Conservation (phyloP, 2,797 vertebrate species). For the Falco peregrinus region DNA sequence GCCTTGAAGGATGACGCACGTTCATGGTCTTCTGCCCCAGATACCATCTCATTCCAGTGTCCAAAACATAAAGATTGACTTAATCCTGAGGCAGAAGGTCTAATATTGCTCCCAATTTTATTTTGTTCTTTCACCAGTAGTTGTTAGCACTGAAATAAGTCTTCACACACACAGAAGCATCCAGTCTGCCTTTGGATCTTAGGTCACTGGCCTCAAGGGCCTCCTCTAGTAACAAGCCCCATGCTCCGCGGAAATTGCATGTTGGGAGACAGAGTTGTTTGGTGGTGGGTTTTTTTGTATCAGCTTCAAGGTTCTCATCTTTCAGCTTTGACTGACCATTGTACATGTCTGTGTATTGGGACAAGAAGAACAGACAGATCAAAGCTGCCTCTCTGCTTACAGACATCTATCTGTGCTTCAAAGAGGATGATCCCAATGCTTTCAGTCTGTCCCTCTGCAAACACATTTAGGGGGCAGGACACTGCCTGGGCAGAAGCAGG, state of each 20-base stretch:
- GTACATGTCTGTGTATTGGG: accelerated
- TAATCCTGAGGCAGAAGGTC: not conserved
- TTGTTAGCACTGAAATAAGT: not conserved
- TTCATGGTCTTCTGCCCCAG: not conserved
- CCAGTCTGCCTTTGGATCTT: not conserved
- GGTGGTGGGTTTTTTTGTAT: not conserved
- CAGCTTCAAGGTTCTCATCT: not conserved
- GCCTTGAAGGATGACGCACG: not conserved
- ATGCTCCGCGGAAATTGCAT: not conserved
- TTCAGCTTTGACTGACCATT: not conserved
- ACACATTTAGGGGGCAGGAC: not conserved
- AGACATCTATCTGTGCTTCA: not conserved
- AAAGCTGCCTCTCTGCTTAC: not conserved
- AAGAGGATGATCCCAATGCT: not conserved
- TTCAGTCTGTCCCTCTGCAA: not conserved
- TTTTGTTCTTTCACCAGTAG: not conserved
- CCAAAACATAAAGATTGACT: not conserved
- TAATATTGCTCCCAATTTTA: not conserved
- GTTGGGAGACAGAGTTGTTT: not conserved
- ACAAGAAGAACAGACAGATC: not conserved
- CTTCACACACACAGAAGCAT: not conserved
- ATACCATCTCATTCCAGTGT: not conserved
- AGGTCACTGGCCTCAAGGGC: not conserved
- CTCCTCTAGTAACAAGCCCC: not conserved
- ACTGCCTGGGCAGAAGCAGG: accelerated